phyloP scores from a whole-genome alignment of 2,888 invertebrate genomes.

The Leptodirus hochenwartii region DNA sequence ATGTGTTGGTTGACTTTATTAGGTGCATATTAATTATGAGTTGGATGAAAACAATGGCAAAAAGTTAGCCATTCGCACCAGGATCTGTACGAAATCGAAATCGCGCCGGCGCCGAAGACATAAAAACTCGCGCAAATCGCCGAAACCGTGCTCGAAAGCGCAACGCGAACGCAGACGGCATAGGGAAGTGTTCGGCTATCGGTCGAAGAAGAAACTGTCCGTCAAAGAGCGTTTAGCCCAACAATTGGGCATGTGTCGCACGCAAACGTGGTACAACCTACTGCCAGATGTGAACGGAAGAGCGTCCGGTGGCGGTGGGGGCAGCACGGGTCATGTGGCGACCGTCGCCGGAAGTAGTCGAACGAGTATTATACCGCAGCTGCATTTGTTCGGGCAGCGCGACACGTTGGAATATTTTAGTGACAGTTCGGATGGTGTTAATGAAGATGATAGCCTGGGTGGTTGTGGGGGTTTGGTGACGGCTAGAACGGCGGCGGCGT shows the following conservation, averaged over 20 bases:
- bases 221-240: slow-evolving; percentile 31
- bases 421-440: slow-evolving; percentile 30
- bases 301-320: too few relatives aligned
- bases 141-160: slow-evolving; percentile 1
- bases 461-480: slow-evolving; percentile 25
- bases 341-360: neutral
- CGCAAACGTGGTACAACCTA: too few relatives aligned
- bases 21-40: too few relatives aligned
- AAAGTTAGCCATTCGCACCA: too few relatives aligned
- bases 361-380: slow-evolving; percentile 26
- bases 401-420: slow-evolving; percentile 53
- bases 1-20: too few relatives aligned
- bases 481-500: slow-evolving; percentile 27
- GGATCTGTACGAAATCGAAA: too few relatives aligned
- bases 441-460: slow-evolving; percentile 15
- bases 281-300: slow-evolving; percentile 22
- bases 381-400: slow-evolving; percentile 46
- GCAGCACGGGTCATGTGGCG: too few relatives aligned
- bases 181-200: too few relatives aligned
- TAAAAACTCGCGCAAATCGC: slow-evolving; percentile 4
- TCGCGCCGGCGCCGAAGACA: slow-evolving; percentile 5
- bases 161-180: too few relatives aligned
- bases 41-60: too few relatives aligned
- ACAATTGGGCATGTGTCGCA: slow-evolving; percentile 29
- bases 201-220: slow-evolving; percentile 10